Percentiles rank a stretch among this genome's conserved stretches.
Evolutionary conservation across 1,140 invertebrate species (phyloP).

Genomic region (Metaphire vulgaris): DNA sequence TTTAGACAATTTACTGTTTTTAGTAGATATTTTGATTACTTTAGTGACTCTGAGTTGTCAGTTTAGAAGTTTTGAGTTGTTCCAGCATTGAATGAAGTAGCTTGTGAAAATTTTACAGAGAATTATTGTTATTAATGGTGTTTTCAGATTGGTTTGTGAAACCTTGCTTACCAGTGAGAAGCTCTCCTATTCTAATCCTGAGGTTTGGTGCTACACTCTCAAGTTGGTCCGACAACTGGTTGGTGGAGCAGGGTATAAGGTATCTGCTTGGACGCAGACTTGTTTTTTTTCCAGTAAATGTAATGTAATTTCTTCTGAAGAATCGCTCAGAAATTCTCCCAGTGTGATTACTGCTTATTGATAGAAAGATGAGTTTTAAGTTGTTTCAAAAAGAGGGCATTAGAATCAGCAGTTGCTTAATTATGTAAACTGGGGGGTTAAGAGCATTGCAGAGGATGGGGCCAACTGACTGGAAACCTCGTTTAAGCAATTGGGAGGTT

Average conservation of each 20-base stretch:
- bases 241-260: conserved; percentile 88
- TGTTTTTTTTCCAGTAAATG: not conserved
- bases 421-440: not conserved
- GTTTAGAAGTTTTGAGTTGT: too few relatives aligned
- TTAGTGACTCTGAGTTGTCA: too few relatives aligned
- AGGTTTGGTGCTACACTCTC: conserved; percentile 80
- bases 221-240: conserved; percentile 76
- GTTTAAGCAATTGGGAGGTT: too few relatives aligned
- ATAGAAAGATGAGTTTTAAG: too few relatives aligned
- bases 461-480: too few relatives aligned
- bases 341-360: not conserved
- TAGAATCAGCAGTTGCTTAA: not conserved
- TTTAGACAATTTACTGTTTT: too few relatives aligned
- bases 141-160: conserved; percentile 72
- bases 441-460: not conserved
- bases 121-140: too few relatives aligned
- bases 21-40: too few relatives aligned
- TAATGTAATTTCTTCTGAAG: not conserved
- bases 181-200: conserved; percentile 65
- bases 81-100: too few relatives aligned
- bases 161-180: conserved; percentile 72
- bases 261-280: conserved; percentile 20
- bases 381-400: too few relatives aligned
- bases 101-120: too few relatives aligned
- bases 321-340: too few relatives aligned